These are phyloP conservation scores for Tipula helvola DNA, from an alignment of 2,888 invertebrate species.

Conservation along the genomic window DNA sequence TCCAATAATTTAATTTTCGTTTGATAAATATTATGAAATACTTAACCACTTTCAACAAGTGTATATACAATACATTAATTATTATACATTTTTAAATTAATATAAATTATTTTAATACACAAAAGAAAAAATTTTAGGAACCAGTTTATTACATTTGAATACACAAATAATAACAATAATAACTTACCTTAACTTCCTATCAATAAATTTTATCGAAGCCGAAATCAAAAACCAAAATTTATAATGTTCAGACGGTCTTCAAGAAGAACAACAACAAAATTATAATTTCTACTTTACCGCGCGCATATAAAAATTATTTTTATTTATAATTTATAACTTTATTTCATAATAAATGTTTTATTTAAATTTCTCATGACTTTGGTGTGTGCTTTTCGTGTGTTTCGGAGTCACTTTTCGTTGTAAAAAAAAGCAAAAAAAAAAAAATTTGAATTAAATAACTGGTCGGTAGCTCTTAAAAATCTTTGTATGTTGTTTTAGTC, in stretches of 20 bases:
- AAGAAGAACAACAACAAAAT: background rate
- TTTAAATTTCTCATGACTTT: constrained; percentile 4
- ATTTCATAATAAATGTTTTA: constrained; percentile 10
- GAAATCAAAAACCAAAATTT: background rate
- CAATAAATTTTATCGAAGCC: constrained; percentile 5
- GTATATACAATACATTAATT: background rate
- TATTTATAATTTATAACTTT: constrained; percentile 11
- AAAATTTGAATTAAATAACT: background rate
- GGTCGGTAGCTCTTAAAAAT: constrained; percentile 4
- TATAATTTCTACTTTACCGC: background rate
- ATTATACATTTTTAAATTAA: background rate
- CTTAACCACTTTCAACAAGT: background rate
- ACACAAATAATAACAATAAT: background rate
- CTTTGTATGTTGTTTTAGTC: background rate
- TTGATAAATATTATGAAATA: background rate
- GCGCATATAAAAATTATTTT: background rate
- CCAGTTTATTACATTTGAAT: background rate
- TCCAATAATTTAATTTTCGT: background rate
- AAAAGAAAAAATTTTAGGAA: background rate
- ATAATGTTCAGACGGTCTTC: background rate
- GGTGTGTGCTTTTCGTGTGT: background rate
- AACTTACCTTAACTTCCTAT: background rate
- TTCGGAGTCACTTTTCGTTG: background rate
- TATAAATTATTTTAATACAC: background rate
- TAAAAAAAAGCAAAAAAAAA: too few relatives aligned